Base-by-base conservation (phyloP, 2,113 vertebrate genomes). In the Thomomys bottae region DNA sequence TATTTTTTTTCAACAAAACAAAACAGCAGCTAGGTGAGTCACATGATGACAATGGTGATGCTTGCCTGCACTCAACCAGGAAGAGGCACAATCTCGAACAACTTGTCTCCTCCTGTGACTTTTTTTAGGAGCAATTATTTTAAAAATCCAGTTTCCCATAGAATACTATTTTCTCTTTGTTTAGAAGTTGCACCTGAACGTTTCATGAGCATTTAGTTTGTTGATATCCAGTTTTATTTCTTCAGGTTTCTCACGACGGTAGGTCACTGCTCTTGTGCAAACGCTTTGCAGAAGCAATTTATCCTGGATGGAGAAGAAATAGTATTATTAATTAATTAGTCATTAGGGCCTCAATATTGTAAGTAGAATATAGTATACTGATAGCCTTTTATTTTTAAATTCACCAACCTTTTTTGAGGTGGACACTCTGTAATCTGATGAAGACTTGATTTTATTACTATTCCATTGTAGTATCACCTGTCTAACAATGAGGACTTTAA, bases 191-290 rank as follows among this genome's bases (percentile, higher is more conserved):
- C 97, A 98, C 96, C 98, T 98, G 98, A 98, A 99, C 88, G 97
- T 97, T 94, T 98, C 98, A 0, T 98, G 97, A 64, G 98, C 97
- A 94, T 98, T 97, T 96, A 99, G 98, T 97, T 99, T 99, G 96
- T 98, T 97, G 96, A 98, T 97, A 94, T 99, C 97, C 87, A 99
- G 97, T 97, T 98, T 98, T 97, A 99, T 99, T 97, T 99, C 99
- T 96, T 99, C 98, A 30, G 98, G 98, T 78, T 97, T 97, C 92
- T 99, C 99, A 91, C 98, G 98, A 94, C 98, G 98, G 97, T 99
- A 99, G 28, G 99, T 99, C 66, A 99, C 98, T 30, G 99, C 98
- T 98, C 99, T 99, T 95, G 99, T 98, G 90, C 98, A 99, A 97
- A 98, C 98, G 83, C 98, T 98, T 84, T 99, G 98, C 85, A 98